Evolutionary conservation across 2,113 vertebrate species (phyloP).

Genomic region (Plecotus auritus): DNA sequence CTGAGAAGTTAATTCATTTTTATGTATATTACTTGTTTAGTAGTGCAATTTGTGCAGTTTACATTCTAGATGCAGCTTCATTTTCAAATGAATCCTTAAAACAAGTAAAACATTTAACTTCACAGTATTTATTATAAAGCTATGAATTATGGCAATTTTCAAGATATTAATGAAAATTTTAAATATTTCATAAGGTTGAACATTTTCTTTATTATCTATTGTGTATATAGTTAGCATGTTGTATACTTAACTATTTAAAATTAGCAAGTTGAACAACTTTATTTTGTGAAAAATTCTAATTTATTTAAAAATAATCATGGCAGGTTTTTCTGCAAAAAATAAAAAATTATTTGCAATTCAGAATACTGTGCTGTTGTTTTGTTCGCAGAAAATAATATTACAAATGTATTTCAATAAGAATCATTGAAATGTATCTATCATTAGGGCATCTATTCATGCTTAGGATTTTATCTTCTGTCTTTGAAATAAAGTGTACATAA

Average conservation of each 20-base stretch:
- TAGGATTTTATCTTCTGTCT: slow-evolving; percentile 85
- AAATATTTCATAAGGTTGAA: background rate
- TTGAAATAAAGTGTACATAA: slow-evolving; percentile 90
- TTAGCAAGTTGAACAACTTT: background rate
- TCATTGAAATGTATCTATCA: slow-evolving; percentile 89
- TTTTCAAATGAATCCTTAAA: background rate
- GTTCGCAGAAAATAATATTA: slow-evolving; percentile 86
- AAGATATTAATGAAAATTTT: background rate
- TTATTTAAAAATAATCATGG: background rate
- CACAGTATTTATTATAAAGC: background rate
- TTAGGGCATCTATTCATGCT: slow-evolving; percentile 86
- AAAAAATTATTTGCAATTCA: background rate
- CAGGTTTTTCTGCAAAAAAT: background rate
- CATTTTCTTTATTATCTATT: background rate
- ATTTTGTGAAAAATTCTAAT: background rate
- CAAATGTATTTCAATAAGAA: slow-evolving; percentile 85
- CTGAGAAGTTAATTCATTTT: background rate
- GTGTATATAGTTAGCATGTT: background rate
- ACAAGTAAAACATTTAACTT: background rate
- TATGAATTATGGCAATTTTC: background rate
- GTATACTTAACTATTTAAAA: background rate
- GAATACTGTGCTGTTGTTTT: slow-evolving; percentile 68
- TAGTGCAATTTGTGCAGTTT: background rate
- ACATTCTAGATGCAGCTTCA: background rate
- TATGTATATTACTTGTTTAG: background rate